Base-by-base conservation (phyloP, 2,113 vertebrate species). In the Calonectris borealis region DNA sequence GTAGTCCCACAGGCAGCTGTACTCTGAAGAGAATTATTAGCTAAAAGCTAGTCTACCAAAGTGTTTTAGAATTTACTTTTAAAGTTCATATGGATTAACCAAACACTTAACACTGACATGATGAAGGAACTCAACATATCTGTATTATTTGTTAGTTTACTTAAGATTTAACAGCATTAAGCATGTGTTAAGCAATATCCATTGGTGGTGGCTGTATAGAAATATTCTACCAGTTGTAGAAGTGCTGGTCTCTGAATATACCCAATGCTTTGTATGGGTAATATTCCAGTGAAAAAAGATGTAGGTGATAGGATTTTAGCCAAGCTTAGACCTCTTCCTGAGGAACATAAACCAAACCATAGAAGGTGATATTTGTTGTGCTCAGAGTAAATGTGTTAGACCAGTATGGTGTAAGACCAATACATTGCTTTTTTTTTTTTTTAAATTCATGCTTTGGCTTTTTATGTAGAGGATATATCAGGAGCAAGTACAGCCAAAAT, bases 171-270 rank as follows among this genome's bases (percentile, higher is more conserved):
- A 60, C 38, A 38, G 17, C 20, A 38, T 76, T 76, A 83, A 88
- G 7, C 9, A 11, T 1, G 0, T 32, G 31, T 86, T 75, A 54
- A 77, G 44, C 9, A 62, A 61, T 51, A 31, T 10, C 2, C 7
- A 1, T 9, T 77, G 11, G 0, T 79, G 38, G 8, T 83, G 31
- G 18, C 34, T 66, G 3, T 75, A 3, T 1, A 24, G 57, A 44
- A 79, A 51, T 69, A 18, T 83, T 83, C 70, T 32, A n/a, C 5
- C 16, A 65, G 13, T 42, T 69, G 5, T 32, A n/a, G 49, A 55
- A 65, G 10, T 69, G 38, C 11, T 80, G 57, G 13, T 49, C 8
- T 76, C 64, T 69, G 72, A 69, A 69, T 44, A 11, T 46, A 55
- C 4, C 2, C 8, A 34, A 8, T 57, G n/a, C 21, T 10, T 51